These are phyloP conservation scores for Caprella mutica DNA, from an alignment of 2,888 invertebrate species.

Conservation along the genomic window DNA sequence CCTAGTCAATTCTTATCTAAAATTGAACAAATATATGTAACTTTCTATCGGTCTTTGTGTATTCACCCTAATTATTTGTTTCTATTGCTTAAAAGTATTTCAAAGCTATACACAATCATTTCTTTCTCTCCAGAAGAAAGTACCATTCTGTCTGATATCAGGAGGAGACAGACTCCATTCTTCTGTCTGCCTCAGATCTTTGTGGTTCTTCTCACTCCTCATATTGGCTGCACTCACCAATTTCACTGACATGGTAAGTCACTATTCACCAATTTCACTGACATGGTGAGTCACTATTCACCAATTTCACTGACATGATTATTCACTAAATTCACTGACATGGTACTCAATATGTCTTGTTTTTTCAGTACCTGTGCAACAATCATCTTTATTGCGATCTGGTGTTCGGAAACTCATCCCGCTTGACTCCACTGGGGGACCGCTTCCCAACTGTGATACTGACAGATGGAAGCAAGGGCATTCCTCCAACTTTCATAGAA, in stretches of 20 bases:
- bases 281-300: not conserved
- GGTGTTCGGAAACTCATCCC: not conserved
- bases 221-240: conserved; percentile 48
- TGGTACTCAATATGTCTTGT: not conserved
- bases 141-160: conserved; percentile 45
- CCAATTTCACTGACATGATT: not conserved
- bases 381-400: not conserved
- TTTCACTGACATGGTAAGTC: conserved; percentile 51
- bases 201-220: conserved; percentile 49
- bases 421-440: not conserved
- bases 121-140: no score
- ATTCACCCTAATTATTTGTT: no score
- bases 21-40: no score
- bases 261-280: not conserved
- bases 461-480: not conserved
- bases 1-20: no score
- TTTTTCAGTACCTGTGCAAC: conserved; percentile 22
- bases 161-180: conserved; percentile 50
- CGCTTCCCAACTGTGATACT: not conserved
- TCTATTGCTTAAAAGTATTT: no score
- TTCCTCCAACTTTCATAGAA: conserved; percentile 5
- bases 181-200: conserved; percentile 47
- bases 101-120: no score
- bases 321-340: not conserved
- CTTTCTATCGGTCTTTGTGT: no score